Conservation (phyloP, 2,113 vertebrate genomes). For the Raja brachyura region DNA sequence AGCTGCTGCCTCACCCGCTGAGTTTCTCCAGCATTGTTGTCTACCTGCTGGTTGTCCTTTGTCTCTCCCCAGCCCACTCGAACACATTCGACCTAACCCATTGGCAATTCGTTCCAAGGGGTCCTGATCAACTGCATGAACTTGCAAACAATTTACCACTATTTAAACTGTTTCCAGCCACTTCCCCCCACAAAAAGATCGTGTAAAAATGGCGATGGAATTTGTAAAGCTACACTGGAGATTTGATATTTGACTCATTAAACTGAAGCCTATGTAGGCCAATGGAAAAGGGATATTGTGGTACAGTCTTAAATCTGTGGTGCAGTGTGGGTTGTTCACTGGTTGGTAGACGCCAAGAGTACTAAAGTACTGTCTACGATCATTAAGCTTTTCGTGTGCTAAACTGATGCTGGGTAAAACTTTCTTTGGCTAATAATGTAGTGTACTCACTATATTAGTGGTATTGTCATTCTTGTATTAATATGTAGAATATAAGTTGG, state of each 20-base stretch:
- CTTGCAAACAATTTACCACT: background rate
- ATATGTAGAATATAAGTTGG: constrained; percentile 16
- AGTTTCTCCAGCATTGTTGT: no score
- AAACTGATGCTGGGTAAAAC: constrained; percentile 49
- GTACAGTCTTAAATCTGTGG: constrained; percentile 42
- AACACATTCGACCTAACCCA: background rate
- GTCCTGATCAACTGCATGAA: background rate
- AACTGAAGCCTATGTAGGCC: constrained; percentile 27
- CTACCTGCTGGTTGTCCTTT: background rate
- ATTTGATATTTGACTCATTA: background rate
- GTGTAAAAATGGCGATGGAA: background rate
- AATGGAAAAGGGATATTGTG: constrained; percentile 33
- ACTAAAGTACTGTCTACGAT: constrained; percentile 41
- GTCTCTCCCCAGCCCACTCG: background rate
- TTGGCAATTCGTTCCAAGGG: background rate
- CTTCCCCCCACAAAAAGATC: background rate
- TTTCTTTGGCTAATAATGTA: constrained; percentile 64
- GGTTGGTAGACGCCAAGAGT: constrained; percentile 40
- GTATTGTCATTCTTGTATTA: constrained; percentile 42
- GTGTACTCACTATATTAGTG: constrained; percentile 65
- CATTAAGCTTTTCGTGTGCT: constrained; percentile 48
- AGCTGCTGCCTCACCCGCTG: no score
- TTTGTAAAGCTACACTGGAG: background rate
- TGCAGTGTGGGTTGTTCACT: constrained; percentile 40
- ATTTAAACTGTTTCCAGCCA: background rate